Evolutionary conservation across 2,888 invertebrate species (phyloP).

Genomic region (Eristalis arbustorum): DNA sequence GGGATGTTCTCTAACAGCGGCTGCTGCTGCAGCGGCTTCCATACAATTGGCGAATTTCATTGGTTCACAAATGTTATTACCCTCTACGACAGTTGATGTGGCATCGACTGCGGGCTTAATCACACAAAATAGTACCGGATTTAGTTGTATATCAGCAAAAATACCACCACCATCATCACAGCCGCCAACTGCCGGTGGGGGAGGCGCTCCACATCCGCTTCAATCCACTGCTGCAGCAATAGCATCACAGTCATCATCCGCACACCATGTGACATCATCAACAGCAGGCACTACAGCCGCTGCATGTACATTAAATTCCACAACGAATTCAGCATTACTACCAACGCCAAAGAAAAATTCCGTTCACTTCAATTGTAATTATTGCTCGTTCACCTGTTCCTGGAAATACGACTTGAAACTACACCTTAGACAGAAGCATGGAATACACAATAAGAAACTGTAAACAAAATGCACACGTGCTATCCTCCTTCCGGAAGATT

Average conservation of each 20-base stretch:
- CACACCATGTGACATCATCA: constrained; percentile 37
- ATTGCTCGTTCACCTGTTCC: constrained; percentile 79
- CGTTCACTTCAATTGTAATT: constrained; percentile 78
- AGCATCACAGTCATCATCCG: constrained; percentile 31
- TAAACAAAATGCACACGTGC: constrained; percentile 67
- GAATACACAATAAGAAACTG: constrained; percentile 80
- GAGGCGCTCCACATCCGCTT: constrained; percentile 5
- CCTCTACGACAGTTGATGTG: constrained; percentile 19
- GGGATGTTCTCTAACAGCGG: constrained; percentile 72
- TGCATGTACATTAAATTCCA: constrained; percentile 30
- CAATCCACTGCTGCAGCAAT: constrained; percentile 14
- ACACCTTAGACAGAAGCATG: constrained; percentile 80
- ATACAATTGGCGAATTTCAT: constrained; percentile 78
- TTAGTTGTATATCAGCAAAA: constrained; percentile 56
- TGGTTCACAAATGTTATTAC: constrained; percentile 76
- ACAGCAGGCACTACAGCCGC: constrained; percentile 50
- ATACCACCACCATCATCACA: constrained; percentile 49
- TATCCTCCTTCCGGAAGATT: not conserved
- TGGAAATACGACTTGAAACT: constrained; percentile 80
- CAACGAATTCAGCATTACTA: constrained; percentile 61
- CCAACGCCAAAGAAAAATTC: constrained; percentile 74
- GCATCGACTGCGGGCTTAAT: constrained; percentile 2
- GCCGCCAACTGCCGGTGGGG: constrained; percentile 45
- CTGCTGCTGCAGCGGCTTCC: constrained; percentile 75
- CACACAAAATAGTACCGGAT: constrained; percentile 50